These are phyloP conservation scores for Megalops atlanticus DNA, from an alignment of 2,113 vertebrate species.

Conservation along the genomic window DNA sequence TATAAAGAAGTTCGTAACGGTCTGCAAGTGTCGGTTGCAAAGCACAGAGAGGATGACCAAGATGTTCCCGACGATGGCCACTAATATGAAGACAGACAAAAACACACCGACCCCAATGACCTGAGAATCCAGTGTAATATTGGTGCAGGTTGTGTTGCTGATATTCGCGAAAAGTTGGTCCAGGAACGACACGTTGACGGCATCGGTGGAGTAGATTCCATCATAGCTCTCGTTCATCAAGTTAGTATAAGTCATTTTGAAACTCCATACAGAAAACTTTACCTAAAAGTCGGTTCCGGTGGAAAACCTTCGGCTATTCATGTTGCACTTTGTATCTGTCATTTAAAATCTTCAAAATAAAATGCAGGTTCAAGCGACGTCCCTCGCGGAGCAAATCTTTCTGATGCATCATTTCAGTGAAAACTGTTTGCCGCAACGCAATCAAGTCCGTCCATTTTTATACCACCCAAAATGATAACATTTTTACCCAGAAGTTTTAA, in stretches of 20 bases:
- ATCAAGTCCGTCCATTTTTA: background rate
- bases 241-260: conserved; percentile 85
- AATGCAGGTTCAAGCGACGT: background rate
- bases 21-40: conserved; percentile 93
- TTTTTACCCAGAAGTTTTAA: background rate
- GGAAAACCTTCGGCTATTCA: conserved; percentile 21
- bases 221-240: conserved; percentile 80
- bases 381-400: background rate
- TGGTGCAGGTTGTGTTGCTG: conserved; percentile 66
- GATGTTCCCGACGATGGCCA: conserved; percentile 93
- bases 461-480: background rate
- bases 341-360: background rate
- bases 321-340: background rate
- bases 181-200: conserved; percentile 54
- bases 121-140: conserved; percentile 76
- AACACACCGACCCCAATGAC: conserved; percentile 83
- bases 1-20: conserved; percentile 97
- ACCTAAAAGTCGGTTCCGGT: conserved; percentile 45
- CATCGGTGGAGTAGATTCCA: conserved; percentile 70
- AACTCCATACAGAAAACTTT: conserved; percentile 71
- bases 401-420: background rate
- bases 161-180: conserved; percentile 55
- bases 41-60: conserved; percentile 93
- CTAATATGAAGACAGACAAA: conserved; percentile 85
- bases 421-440: background rate